Conservation (phyloP, 1,140 invertebrate species). For the Pseudomyrmex gracilis region DNA sequence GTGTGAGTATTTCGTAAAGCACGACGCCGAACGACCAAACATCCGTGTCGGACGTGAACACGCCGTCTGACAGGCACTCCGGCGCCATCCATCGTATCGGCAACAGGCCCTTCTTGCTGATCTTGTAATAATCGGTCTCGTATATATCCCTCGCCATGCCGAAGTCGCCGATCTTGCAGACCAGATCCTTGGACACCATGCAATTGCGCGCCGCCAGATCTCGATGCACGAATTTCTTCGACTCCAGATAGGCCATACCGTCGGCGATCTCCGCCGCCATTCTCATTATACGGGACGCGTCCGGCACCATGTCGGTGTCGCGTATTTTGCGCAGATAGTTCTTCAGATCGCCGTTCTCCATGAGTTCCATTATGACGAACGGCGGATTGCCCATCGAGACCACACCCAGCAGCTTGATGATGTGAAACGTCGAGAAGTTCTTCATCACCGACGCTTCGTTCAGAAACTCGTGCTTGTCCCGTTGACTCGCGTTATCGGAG, state of each 20-base stretch:
- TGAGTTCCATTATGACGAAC: slow-evolving; percentile 92
- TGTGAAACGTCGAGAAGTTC: slow-evolving; percentile 87
- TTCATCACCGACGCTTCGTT: slow-evolving; percentile 90
- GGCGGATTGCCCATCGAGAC: slow-evolving; percentile 89
- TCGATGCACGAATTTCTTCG: slow-evolving; percentile 91
- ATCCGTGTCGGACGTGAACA: slow-evolving; percentile 91
- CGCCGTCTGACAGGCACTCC: slow-evolving; percentile 90
- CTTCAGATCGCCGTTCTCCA: slow-evolving; percentile 91
- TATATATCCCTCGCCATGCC: slow-evolving; percentile 91
- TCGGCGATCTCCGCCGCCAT: slow-evolving; percentile 93
- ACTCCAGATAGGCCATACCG: slow-evolving; percentile 92
- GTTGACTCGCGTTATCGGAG: slow-evolving; percentile 85
- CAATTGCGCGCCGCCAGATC: slow-evolving; percentile 93
- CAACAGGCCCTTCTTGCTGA: slow-evolving; percentile 88
- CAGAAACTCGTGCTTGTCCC: slow-evolving; percentile 88
- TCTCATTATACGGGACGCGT: slow-evolving; percentile 83
- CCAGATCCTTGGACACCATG: slow-evolving; percentile 89
- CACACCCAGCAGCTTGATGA: slow-evolving; percentile 90
- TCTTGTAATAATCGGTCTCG: slow-evolving; percentile 91
- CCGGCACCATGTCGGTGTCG: slow-evolving; percentile 75
- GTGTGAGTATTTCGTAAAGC: slow-evolving; percentile 91
- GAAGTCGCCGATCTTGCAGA: slow-evolving; percentile 91
- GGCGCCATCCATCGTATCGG: slow-evolving; percentile 92
- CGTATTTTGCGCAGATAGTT: slow-evolving; percentile 86
- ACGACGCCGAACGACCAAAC: slow-evolving; percentile 92